A percentile compares a stretch with the other conserved stretches of the same genome.
Conservation (phyloP, 2,113 vertebrate genomes). For the Australoheros scitulus region DNA sequence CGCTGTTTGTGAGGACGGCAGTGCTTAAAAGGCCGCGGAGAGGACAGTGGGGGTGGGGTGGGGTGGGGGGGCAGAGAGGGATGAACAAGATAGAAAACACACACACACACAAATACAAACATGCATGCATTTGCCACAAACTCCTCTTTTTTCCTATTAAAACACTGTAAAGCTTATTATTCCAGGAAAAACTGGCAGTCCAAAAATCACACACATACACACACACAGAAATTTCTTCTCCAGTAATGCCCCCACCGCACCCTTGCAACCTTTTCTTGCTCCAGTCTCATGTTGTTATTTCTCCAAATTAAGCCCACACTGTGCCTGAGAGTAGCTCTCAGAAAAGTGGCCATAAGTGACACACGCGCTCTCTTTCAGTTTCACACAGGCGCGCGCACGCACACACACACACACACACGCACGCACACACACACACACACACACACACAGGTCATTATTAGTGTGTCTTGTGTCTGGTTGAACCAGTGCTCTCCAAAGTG, state of each 20-base stretch:
- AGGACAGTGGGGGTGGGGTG: conserved; percentile 8
- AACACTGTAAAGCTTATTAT: neutral
- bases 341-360: conserved; percentile 47
- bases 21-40: conserved; percentile 27
- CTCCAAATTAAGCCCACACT: conserved; percentile 77
- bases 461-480: conserved; percentile 74
- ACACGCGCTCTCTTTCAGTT: neutral
- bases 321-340: conserved; percentile 43
- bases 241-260: conserved; percentile 1
- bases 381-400: no score
- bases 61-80: conserved; percentile 11
- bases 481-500: conserved; percentile 78
- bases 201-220: neutral
- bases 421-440: conserved; percentile 22
- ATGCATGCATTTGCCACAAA: neutral
- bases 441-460: conserved; percentile 70
- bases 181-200: neutral
- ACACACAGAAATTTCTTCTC: conserved; percentile 10
- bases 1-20: conserved; percentile 47
- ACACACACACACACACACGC: conserved; percentile 22
- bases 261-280: conserved; percentile 65
- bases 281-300: conserved; percentile 73
- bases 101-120: neutral
- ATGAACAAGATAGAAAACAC: conserved; percentile 18
- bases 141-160: neutral